Conservation (phyloP, 2,888 invertebrate genomes). For the Pinctada fucata region DNA sequence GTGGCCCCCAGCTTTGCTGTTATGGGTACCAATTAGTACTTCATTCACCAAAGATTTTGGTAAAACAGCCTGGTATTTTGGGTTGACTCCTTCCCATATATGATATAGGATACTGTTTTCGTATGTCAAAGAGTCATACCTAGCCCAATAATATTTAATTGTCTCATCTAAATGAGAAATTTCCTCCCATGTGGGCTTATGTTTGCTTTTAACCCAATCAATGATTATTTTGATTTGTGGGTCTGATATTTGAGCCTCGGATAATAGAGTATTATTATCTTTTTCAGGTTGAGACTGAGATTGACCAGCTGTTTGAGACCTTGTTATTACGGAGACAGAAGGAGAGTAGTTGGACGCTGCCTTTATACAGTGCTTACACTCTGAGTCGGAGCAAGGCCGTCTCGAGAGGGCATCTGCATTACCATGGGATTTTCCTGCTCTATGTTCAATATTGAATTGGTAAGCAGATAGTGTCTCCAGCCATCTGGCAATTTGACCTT, state of each 20-base stretch:
- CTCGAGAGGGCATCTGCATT: conserved; percentile 38
- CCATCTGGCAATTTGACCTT: conserved; percentile 35
- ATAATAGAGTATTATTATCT: background rate
- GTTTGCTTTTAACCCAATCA: background rate
- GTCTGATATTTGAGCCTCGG: background rate
- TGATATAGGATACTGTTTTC: background rate
- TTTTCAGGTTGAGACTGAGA: background rate
- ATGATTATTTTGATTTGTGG: background rate
- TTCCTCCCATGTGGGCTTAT: background rate
- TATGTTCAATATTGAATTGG: conserved; percentile 33
- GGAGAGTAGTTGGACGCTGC: background rate
- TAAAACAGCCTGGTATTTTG: conserved; percentile 7
- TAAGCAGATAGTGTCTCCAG: conserved; percentile 20
- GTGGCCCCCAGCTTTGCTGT: conserved; percentile 5
- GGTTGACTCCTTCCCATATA: background rate
- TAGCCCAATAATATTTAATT: background rate
- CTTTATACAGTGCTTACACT: background rate
- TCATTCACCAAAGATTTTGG: background rate
- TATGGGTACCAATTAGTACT: background rate
- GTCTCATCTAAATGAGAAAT: background rate
- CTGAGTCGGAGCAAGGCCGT: conserved; percentile 23
- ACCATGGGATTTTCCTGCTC: conserved; percentile 36
- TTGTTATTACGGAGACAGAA: background rate
- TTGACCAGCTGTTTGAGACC: background rate
- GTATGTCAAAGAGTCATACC: background rate